Percentiles rank a stretch among this genome's conserved stretches.
phyloP scores from a whole-genome alignment of 2,797 vertebrate species.

The Hemibagrus guttatus region DNA sequence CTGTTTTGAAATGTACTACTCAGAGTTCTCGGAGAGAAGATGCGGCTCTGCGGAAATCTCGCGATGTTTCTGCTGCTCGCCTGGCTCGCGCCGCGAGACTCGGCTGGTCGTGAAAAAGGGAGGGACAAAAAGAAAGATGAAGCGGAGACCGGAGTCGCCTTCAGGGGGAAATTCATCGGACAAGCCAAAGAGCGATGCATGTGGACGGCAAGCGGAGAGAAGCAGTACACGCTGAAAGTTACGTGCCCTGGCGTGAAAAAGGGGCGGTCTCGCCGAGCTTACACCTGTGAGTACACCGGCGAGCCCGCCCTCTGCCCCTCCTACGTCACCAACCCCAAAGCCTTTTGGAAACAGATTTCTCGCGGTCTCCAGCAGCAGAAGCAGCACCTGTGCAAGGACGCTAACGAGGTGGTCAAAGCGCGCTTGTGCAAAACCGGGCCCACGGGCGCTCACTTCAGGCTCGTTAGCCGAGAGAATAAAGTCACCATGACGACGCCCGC shows the following conservation, averaged over 20 bases:
- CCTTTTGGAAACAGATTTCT: slow-evolving; percentile 85
- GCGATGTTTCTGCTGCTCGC: slow-evolving; percentile 69
- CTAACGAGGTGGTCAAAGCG: slow-evolving; percentile 71
- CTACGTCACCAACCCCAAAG: slow-evolving; percentile 63
- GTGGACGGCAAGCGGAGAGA: slow-evolving; percentile 69
- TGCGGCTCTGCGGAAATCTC: slow-evolving; percentile 61
- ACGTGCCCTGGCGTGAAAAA: slow-evolving; percentile 66
- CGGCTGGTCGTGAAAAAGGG: background rate
- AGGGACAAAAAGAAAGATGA: background rate
- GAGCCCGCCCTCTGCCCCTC: slow-evolving; percentile 75
- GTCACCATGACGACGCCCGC: background rate
- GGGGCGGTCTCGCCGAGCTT: slow-evolving; percentile 4
- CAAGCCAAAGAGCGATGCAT: slow-evolving; percentile 73
- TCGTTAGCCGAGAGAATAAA: slow-evolving; percentile 40
- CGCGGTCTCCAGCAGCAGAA: slow-evolving; percentile 74
- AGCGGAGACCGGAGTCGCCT: background rate
- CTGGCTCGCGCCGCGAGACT: background rate
- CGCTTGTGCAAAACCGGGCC: slow-evolving; percentile 80
- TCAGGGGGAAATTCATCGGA: slow-evolving; percentile 75
- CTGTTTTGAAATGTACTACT: background rate
- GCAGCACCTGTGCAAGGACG: slow-evolving; percentile 72
- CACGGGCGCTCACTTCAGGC: slow-evolving; percentile 74
- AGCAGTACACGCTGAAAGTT: slow-evolving; percentile 64
- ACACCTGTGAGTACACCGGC: slow-evolving; percentile 77
- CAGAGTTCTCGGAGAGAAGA: slow-evolving; percentile 41